phyloP scores from a whole-genome alignment of 2,113 vertebrate species.

The Pluvialis apricaria region DNA sequence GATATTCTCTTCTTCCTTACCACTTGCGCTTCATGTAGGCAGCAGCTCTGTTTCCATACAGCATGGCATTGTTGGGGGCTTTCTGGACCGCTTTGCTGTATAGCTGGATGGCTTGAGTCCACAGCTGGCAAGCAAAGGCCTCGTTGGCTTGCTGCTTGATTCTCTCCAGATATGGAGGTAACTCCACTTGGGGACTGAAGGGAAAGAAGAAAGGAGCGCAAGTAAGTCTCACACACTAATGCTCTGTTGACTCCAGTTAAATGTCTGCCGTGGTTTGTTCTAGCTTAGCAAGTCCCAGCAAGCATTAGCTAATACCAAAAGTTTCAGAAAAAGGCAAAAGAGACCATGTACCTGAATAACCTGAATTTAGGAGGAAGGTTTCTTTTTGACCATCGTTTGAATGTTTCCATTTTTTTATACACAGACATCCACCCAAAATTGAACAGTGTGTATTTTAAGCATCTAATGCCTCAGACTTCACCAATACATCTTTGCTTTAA shows the following conservation, averaged over 20 bases:
- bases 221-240: neutral
- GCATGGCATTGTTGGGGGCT: slow-evolving; percentile 89
- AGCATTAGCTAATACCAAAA: neutral
- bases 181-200: slow-evolving; percentile 80
- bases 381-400: neutral
- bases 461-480: neutral
- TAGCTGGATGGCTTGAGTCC: slow-evolving; percentile 98
- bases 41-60: slow-evolving; percentile 95
- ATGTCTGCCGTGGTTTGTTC: neutral
- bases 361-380: neutral
- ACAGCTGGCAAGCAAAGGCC: slow-evolving; percentile 94
- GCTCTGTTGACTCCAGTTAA: neutral
- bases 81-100: slow-evolving; percentile 93
- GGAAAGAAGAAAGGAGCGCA: neutral
- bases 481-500: neutral
- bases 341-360: neutral
- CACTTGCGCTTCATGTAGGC: slow-evolving; percentile 99
- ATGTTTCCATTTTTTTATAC: neutral
- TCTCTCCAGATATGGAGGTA: slow-evolving; percentile 89
- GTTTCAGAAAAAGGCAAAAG: neutral
- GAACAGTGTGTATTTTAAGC: neutral
- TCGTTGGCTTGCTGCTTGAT: slow-evolving; percentile 97
- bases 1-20: slow-evolving; percentile 62
- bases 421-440: neutral
- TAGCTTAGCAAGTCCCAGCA: neutral